Conservation (phyloP, 2,113 vertebrate species). For the Anoplopoma fimbria region DNA sequence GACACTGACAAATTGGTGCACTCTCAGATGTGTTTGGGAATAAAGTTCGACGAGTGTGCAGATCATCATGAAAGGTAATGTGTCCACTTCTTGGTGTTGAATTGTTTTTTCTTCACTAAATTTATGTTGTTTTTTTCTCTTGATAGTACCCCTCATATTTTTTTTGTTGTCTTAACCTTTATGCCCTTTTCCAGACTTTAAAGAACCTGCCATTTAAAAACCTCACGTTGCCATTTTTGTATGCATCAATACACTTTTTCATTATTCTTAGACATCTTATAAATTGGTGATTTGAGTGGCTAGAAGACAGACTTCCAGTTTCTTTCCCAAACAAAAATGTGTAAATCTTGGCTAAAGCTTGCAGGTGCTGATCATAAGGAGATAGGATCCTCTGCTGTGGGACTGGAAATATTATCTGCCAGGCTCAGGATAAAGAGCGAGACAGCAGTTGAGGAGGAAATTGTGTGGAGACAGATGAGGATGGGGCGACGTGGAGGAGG, state of each 20-base stretch:
- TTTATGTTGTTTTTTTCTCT: background rate
- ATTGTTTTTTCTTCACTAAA: background rate
- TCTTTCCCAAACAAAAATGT: conserved; percentile 29
- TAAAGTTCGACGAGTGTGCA: background rate
- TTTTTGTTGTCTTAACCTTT: too few relatives aligned
- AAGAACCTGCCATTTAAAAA: background rate
- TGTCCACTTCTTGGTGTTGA: background rate
- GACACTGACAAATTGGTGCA: too few relatives aligned
- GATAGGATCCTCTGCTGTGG: conserved; percentile 46
- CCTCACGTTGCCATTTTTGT: background rate
- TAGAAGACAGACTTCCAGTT: background rate
- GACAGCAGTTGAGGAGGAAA: conserved; percentile 28
- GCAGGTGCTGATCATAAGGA: conserved; percentile 43
- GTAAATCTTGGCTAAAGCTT: conserved; percentile 35
- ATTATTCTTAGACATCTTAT: conserved; percentile 9
- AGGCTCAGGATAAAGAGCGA: conserved; percentile 50
- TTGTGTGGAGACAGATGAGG: conserved; percentile 39
- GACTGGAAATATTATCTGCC: conserved; percentile 46
- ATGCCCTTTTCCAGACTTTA: too few relatives aligned
- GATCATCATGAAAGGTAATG: background rate
- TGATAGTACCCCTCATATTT: background rate
- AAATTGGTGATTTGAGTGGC: background rate
- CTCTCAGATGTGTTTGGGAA: too few relatives aligned
- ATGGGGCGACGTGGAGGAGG: conserved; percentile 4
- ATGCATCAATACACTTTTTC: background rate